These are phyloP conservation scores for Callitettix versicolor DNA, from an alignment of 1,140 invertebrate genomes.

Conservation along the genomic window DNA sequence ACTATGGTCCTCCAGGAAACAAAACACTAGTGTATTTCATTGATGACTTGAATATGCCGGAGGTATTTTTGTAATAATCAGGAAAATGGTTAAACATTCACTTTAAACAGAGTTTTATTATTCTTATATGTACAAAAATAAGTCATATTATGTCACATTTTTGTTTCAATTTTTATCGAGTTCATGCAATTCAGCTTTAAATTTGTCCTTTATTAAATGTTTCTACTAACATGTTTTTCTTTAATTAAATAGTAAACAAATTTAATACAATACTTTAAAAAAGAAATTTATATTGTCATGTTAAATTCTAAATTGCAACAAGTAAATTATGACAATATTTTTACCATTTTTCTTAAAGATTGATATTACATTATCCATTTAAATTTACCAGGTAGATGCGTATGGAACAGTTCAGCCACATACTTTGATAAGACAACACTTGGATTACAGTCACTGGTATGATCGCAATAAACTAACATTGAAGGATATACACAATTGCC, in stretches of 20 bases:
- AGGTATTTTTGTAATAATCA: constrained; percentile 57
- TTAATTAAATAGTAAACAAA: no score
- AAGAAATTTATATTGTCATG: no score
- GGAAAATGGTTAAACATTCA: no score
- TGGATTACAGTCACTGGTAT: constrained; percentile 94
- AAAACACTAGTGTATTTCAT: constrained; percentile 94
- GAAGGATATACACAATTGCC: constrained; percentile 94
- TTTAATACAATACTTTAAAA: no score
- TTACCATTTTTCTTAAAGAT: no score
- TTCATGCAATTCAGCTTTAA: no score
- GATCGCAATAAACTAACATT: constrained; percentile 80
- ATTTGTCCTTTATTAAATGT: no score
- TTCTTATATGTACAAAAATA: not conserved
- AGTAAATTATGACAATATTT: no score
- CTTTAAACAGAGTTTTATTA: not conserved
- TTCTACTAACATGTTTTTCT: no score
- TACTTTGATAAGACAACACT: constrained; percentile 86
- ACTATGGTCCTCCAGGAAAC: constrained; percentile 89
- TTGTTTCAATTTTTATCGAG: no score
- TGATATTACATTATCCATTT: no score
- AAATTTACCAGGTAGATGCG: constrained; percentile 49
- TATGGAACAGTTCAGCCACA: constrained; percentile 95
- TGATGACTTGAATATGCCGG: constrained; percentile 97
- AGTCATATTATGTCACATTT: not conserved
- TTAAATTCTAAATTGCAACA: no score